A percentile compares a stretch with the other conserved stretches of the same genome.
phyloP scores from a whole-genome alignment of 2,888 invertebrate species.

The Chorisops tibialis region DNA sequence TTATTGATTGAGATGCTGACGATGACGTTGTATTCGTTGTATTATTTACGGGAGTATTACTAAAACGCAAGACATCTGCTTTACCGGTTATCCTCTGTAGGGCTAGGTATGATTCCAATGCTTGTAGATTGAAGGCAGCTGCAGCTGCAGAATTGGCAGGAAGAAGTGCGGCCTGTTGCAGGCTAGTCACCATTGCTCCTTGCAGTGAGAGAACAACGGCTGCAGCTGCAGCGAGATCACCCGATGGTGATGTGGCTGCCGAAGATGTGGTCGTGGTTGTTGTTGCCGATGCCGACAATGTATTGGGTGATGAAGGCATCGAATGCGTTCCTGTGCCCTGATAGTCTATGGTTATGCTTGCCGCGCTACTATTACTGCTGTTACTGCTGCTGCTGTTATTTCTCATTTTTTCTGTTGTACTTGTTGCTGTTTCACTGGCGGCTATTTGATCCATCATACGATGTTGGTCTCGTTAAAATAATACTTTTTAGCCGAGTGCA shows the following conservation, averaged over 20 bases:
- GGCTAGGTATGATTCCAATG: constrained; percentile 80
- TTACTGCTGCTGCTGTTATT: constrained; percentile 30
- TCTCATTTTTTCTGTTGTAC: constrained; percentile 35
- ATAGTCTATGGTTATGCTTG: constrained; percentile 53
- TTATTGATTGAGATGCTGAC: background rate
- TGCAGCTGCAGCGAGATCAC: constrained; percentile 59
- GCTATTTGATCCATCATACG: constrained; percentile 37
- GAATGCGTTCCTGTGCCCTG: constrained; percentile 6
- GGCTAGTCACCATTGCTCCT: constrained; percentile 78
- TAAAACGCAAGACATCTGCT: constrained; percentile 63
- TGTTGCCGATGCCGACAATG: constrained; percentile 17
- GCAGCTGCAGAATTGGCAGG: constrained; percentile 82
- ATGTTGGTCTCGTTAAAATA: constrained; percentile 10
- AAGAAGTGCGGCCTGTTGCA: constrained; percentile 78
- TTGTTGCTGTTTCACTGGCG: constrained; percentile 34
- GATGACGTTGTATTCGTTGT: constrained; percentile 1
- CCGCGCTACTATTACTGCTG: constrained; percentile 11
- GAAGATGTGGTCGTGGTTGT: constrained; percentile 21
- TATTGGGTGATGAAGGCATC: constrained; percentile 6
- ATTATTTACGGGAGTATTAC: constrained; percentile 27
- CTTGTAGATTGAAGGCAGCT: constrained; percentile 79
- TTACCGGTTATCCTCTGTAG: constrained; percentile 73
- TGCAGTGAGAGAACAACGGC: constrained; percentile 77
- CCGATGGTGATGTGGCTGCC: constrained; percentile 46
- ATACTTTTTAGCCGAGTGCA: background rate